Percentiles rank a stretch among this genome's conserved stretches.
Evolutionary conservation across 53 echinoderm and acorn worm genomes (phyloP).

Genomic region (Temnopleurus reevesii): DNA sequence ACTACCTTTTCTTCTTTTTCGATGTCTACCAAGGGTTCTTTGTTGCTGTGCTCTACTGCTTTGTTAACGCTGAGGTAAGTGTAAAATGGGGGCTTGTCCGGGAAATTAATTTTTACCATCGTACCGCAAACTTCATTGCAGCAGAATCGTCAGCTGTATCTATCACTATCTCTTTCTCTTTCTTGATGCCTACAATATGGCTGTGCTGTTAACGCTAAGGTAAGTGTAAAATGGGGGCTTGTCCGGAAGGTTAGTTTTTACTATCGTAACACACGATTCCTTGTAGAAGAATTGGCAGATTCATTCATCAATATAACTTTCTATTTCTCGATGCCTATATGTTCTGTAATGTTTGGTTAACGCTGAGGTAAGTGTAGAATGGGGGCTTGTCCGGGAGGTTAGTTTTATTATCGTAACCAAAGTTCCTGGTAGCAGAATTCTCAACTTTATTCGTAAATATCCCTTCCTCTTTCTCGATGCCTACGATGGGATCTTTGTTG

Average conservation of each 20-base stretch:
- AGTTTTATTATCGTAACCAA: background rate
- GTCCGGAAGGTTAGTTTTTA: no score
- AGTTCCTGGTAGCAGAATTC: background rate
- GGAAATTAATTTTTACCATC: background rate
- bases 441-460: no score
- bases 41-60: slow-evolving; percentile 89
- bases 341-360: slow-evolving; percentile 92
- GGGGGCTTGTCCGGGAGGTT: background rate
- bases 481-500: slow-evolving; percentile 67
- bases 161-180: no score
- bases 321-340: slow-evolving; percentile 76
- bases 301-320: slow-evolving; percentile 67
- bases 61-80: slow-evolving; percentile 90
- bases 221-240: no score
- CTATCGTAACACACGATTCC: no score
- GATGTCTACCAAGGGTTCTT: slow-evolving; percentile 88
- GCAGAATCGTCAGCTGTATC: background rate
- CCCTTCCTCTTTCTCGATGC: background rate
- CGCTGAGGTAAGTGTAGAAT: slow-evolving; percentile 76
- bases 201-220: background rate
- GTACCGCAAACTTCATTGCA: background rate
- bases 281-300: no score
- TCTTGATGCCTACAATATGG: background rate
- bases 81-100: background rate
- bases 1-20: slow-evolving; percentile 73